phyloP scores from a whole-genome alignment of 1,140 invertebrate genomes.

The Polyergus mexicanus region DNA sequence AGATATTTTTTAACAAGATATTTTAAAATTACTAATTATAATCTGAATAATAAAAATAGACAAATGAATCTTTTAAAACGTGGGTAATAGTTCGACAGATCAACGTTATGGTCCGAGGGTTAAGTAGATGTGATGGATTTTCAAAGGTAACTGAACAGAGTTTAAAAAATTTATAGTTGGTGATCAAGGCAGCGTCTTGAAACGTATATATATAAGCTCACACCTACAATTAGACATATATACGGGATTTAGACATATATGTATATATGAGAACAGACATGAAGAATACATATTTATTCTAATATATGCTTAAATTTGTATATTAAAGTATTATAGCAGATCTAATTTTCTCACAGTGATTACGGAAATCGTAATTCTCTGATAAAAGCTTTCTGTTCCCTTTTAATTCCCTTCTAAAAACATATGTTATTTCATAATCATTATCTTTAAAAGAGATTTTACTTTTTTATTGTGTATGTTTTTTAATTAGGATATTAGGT shows the following conservation, averaged over 20 bases:
- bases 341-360: too few species aligned
- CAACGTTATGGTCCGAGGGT: background rate
- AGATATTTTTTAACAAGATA: background rate
- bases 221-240: background rate
- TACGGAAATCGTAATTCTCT: too few species aligned
- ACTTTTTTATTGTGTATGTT: too few species aligned
- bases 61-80: background rate
- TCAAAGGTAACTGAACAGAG: background rate
- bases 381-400: too few species aligned
- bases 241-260: background rate
- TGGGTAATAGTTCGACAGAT: background rate
- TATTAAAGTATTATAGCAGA: too few species aligned
- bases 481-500: too few species aligned
- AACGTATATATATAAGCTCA: background rate
- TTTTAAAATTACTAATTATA: slow-evolving; percentile 11
- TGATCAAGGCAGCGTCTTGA: background rate
- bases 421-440: too few species aligned
- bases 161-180: background rate
- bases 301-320: too few species aligned
- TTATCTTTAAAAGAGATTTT: too few species aligned
- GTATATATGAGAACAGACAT: background rate
- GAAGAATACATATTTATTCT: too few species aligned
- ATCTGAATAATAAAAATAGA: background rate
- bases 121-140: background rate
- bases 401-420: too few species aligned